phyloP scores from a whole-genome alignment of 2,113 vertebrate genomes.

The Lepidothrix coronata region DNA sequence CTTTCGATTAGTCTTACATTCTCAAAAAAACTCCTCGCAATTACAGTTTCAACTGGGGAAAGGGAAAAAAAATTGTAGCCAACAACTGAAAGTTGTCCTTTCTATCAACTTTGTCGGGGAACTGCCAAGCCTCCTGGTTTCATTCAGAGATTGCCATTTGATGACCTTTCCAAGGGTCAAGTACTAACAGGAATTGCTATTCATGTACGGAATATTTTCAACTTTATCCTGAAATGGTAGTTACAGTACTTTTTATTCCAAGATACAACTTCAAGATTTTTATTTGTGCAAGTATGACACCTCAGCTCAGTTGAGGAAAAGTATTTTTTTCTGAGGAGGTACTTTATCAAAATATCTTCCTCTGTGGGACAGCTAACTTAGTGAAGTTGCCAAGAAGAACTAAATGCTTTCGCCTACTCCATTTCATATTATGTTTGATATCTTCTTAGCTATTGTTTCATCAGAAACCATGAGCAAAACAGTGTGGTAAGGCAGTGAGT shows the following conservation, averaged over 20 bases:
- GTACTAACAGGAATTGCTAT: background rate
- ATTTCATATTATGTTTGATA: background rate
- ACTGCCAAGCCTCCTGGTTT: background rate
- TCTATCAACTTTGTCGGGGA: background rate
- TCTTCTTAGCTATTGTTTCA: background rate
- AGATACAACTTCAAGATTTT: background rate
- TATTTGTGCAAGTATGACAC: background rate
- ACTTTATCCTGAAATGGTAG: background rate
- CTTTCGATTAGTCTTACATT: background rate
- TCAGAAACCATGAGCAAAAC: background rate
- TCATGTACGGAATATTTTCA: background rate
- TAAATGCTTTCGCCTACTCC: background rate
- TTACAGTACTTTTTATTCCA: background rate
- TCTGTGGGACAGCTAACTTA: background rate
- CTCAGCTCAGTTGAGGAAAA: background rate
- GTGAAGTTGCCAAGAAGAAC: background rate
- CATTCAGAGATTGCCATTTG: background rate
- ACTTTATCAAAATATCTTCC: background rate
- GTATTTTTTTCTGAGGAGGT: background rate
- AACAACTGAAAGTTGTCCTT: conserved; percentile 9
- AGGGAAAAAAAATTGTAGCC: background rate
- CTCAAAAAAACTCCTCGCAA: background rate
- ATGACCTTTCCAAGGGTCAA: conserved; percentile 21
- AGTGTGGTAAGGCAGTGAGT: background rate
- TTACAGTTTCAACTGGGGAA: background rate